Evolutionary conservation across 2,113 vertebrate genomes (phyloP).

Genomic region (Pygoscelis antarcticus): DNA sequence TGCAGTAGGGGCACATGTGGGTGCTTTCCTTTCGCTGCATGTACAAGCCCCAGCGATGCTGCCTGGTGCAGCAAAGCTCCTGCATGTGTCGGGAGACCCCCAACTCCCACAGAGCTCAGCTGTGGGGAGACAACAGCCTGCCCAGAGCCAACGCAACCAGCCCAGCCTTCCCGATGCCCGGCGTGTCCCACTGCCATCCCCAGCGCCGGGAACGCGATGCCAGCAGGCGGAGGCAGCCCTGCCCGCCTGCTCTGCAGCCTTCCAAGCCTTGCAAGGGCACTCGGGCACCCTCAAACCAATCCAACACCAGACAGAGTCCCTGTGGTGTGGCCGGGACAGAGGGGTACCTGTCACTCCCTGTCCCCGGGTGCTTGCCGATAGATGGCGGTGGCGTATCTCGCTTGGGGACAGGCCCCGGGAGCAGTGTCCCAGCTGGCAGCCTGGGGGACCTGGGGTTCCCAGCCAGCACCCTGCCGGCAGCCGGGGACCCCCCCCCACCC

Average conservation of each 20-base stretch:
- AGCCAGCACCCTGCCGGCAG: background rate
- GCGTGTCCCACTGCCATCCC: background rate
- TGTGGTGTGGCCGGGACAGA: background rate
- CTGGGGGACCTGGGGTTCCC: background rate
- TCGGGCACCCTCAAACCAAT: background rate
- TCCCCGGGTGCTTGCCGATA: background rate
- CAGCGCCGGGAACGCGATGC: background rate
- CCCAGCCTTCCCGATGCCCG: background rate
- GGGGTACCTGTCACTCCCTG: background rate
- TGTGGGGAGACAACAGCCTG: background rate
- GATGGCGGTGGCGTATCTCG: slow-evolving; percentile 54
- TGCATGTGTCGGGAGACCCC: background rate
- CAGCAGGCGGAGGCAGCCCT: background rate
- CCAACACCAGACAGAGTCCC: background rate
- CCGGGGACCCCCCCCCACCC: too few species aligned
- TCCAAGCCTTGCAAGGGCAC: background rate
- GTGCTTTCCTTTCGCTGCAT: background rate
- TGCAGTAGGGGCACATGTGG: accelerated
- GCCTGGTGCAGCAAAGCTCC: background rate
- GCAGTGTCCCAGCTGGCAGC: background rate
- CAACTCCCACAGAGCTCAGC: background rate
- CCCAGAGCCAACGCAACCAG: background rate
- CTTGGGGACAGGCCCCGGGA: background rate
- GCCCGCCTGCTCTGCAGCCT: background rate
- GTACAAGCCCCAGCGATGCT: background rate